These are phyloP conservation scores for Panzeria rudis DNA, from an alignment of 2,888 invertebrate genomes.

Conservation along the genomic window DNA sequence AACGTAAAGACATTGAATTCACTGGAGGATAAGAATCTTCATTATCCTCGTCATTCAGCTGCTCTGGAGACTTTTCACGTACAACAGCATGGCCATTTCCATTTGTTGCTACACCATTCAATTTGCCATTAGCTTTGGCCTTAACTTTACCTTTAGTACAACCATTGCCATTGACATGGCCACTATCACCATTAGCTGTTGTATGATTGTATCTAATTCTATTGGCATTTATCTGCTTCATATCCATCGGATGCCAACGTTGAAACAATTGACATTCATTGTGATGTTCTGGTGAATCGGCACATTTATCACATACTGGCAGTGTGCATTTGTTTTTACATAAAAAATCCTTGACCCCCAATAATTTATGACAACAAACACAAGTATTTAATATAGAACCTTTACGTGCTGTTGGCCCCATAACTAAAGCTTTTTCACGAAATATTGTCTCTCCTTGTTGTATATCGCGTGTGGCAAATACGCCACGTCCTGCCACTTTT, in stretches of 20 bases:
- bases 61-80: constrained; percentile 4
- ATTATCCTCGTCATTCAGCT: constrained; percentile 7
- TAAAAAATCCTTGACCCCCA: constrained; percentile 82
- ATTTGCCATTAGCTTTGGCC: constrained; percentile 4
- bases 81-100: neutral
- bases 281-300: constrained; percentile 85
- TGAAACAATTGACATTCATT: constrained; percentile 87
- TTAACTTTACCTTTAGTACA: constrained; percentile 14
- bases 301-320: constrained; percentile 88
- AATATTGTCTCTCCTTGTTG: constrained; percentile 88
- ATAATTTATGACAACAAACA: constrained; percentile 86
- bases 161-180: constrained; percentile 15
- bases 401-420: constrained; percentile 87
- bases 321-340: constrained; percentile 88
- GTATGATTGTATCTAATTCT: constrained; percentile 53
- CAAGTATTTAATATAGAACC: constrained; percentile 86
- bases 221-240: constrained; percentile 65
- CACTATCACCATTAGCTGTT: neutral
- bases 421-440: constrained; percentile 88
- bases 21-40: constrained; percentile 73
- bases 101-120: neutral
- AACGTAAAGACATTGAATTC: constrained; percentile 79
- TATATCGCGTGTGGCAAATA: constrained; percentile 88
- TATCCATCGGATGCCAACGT: constrained; percentile 85
- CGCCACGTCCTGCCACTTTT: constrained; percentile 87